Percentiles rank a stretch among this genome's conserved stretches.
phyloP scores from a whole-genome alignment of 2,113 vertebrate genomes.

The Xiphophorus couchianus region DNA sequence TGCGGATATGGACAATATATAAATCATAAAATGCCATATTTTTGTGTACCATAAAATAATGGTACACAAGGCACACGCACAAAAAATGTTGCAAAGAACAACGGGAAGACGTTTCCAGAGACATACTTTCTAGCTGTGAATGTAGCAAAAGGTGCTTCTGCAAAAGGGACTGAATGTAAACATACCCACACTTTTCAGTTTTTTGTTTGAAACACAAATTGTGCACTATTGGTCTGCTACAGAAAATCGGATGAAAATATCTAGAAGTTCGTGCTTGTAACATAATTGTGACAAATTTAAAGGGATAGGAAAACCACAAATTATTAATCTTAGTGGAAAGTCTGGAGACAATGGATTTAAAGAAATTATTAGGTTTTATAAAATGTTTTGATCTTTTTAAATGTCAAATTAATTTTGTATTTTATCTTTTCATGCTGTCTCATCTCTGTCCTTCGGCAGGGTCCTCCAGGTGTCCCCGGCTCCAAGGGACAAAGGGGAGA shows the following conservation, averaged over 20 bases:
- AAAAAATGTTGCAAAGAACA: too few relatives aligned
- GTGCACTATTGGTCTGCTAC: too few relatives aligned
- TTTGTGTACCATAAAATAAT: background rate
- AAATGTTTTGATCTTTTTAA: background rate
- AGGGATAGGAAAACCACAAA: background rate
- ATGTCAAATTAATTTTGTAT: background rate
- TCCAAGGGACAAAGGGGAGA: slow-evolving; percentile 88
- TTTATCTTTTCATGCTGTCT: background rate
- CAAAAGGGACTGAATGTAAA: background rate
- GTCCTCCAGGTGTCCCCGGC: slow-evolving; percentile 82
- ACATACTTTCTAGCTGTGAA: too few relatives aligned
- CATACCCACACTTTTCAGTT: background rate
- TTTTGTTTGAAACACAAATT: background rate
- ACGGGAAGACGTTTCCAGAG: too few relatives aligned
- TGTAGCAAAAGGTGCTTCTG: background rate
- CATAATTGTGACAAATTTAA: too few relatives aligned
- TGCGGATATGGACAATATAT: background rate
- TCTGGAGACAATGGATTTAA: background rate
- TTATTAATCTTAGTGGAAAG: background rate
- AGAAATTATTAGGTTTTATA: background rate
- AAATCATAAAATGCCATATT: background rate
- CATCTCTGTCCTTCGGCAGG: slow-evolving; percentile 69
- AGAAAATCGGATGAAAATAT: too few relatives aligned
- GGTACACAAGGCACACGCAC: background rate
- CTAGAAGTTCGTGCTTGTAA: too few relatives aligned